Percentiles rank a stretch among this genome's conserved stretches.
Conservation (phyloP, 1,140 invertebrate species). For the Brachionus sp. region DNA sequence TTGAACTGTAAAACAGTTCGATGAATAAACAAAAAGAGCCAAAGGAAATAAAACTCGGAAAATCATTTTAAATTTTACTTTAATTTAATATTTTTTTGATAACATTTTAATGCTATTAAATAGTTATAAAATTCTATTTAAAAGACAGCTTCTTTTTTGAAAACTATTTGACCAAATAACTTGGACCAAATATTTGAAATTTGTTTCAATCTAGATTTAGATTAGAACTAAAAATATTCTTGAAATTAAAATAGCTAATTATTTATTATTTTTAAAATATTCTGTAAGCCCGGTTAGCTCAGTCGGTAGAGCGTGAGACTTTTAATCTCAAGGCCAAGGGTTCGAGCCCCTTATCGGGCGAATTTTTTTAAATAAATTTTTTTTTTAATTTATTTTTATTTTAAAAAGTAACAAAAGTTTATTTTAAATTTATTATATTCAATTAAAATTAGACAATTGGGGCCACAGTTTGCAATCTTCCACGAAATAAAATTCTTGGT, state of each 20-base stretch:
- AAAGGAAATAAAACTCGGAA: neutral
- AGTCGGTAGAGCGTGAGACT: conserved; percentile 40
- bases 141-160: neutral
- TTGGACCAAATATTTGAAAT: neutral
- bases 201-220: neutral
- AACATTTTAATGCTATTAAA: neutral
- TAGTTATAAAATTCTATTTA: neutral
- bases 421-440: neutral
- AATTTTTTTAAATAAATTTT: neutral
- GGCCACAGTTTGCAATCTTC: neutral
- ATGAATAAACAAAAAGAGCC: neutral
- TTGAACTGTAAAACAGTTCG: neutral
- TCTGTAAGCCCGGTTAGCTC: conserved; percentile 4
- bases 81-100: neutral
- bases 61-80: neutral
- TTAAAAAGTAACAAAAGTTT: neutral
- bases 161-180: neutral
- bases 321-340: conserved; percentile 40
- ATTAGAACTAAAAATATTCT: neutral
- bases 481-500: neutral
- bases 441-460: neutral
- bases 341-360: conserved; percentile 39
- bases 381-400: neutral
- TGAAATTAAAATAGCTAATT: neutral
- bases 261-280: neutral